Evolutionary conservation across 1,140 invertebrate genomes (phyloP).

Genomic region (Drosophila pachea): DNA sequence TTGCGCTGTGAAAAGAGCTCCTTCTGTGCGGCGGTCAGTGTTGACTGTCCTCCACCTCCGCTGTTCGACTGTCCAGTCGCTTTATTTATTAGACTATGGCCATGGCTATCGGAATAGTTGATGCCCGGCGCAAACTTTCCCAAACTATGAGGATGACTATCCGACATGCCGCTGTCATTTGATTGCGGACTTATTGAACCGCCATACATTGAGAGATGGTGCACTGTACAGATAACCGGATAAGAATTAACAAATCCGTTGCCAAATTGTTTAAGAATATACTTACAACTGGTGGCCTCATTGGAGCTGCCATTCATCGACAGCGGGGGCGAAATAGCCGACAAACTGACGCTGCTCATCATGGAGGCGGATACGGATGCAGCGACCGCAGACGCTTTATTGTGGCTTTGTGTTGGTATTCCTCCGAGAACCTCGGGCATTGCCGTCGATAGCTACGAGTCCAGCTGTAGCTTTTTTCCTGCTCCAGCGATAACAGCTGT

Average conservation of each 20-base stretch:
- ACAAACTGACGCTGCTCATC: slow-evolving; percentile 67
- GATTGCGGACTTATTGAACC: slow-evolving; percentile 75
- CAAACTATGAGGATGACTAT: slow-evolving; percentile 35
- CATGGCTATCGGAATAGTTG: slow-evolving; percentile 33
- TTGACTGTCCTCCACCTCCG: slow-evolving; percentile 78
- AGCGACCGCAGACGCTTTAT: slow-evolving; percentile 51
- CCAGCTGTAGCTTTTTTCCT: not conserved
- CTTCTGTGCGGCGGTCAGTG: slow-evolving; percentile 69
- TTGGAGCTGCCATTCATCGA: slow-evolving; percentile 78
- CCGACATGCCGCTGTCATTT: slow-evolving; percentile 70
- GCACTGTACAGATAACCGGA: slow-evolving; percentile 47
- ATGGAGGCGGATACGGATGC: slow-evolving; percentile 39
- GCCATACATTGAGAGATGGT: slow-evolving; percentile 70
- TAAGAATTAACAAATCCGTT: not conserved
- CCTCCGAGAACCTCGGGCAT: slow-evolving; percentile 65
- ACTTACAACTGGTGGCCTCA: slow-evolving; percentile 72
- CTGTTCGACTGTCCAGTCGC: slow-evolving; percentile 77
- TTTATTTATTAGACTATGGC: slow-evolving; percentile 58
- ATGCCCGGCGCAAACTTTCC: slow-evolving; percentile 60
- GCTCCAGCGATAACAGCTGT: not conserved
- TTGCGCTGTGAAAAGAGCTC: slow-evolving; percentile 86
- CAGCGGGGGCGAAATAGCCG: slow-evolving; percentile 69
- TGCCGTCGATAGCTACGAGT: slow-evolving; percentile 15
- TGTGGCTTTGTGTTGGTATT: slow-evolving; percentile 62
- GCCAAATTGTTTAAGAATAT: too few species aligned